These are phyloP conservation scores for Netelia fuscicornis DNA, from an alignment of 2,888 invertebrate species.

Conservation along the genomic window DNA sequence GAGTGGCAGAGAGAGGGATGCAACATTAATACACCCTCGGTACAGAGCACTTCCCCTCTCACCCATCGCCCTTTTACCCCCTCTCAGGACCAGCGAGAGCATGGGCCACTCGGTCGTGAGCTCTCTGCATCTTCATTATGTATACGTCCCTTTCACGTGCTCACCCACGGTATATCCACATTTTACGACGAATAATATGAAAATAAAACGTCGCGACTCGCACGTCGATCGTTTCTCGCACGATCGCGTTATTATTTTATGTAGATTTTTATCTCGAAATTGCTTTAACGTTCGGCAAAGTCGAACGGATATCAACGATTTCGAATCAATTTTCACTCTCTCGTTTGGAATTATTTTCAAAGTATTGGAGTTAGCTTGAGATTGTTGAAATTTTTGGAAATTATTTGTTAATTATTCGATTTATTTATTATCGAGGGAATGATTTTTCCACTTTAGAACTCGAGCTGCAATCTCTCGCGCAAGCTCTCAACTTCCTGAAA, in stretches of 20 bases:
- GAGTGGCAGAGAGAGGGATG: constrained; percentile 74
- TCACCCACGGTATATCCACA: constrained; percentile 27
- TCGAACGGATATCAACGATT: neutral
- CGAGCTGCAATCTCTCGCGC: constrained; percentile 61
- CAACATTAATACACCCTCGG: constrained; percentile 77
- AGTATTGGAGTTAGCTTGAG: neutral
- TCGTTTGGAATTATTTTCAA: neutral
- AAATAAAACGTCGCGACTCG: constrained; percentile 31
- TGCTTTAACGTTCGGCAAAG: neutral
- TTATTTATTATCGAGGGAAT: neutral
- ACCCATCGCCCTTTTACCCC: constrained; percentile 68
- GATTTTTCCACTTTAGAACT: constrained; percentile 28
- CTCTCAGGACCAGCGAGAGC: constrained; percentile 55
- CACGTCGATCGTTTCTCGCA: constrained; percentile 13
- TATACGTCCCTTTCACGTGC: constrained; percentile 72
- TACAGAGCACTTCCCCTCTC: constrained; percentile 51
- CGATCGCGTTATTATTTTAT: neutral
- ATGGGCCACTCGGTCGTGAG: constrained; percentile 71
- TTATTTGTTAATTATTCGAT: neutral
- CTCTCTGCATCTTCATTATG: constrained; percentile 74
- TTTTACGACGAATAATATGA: constrained; percentile 58
- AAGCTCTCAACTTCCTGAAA: constrained; percentile 69
- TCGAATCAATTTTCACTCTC: neutral
- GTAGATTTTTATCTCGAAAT: neutral
- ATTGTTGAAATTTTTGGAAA: neutral